Percentiles rank a stretch among this genome's conserved stretches.
phyloP scores from a whole-genome alignment of 2,888 invertebrate species.

The Oscheius sp. region DNA sequence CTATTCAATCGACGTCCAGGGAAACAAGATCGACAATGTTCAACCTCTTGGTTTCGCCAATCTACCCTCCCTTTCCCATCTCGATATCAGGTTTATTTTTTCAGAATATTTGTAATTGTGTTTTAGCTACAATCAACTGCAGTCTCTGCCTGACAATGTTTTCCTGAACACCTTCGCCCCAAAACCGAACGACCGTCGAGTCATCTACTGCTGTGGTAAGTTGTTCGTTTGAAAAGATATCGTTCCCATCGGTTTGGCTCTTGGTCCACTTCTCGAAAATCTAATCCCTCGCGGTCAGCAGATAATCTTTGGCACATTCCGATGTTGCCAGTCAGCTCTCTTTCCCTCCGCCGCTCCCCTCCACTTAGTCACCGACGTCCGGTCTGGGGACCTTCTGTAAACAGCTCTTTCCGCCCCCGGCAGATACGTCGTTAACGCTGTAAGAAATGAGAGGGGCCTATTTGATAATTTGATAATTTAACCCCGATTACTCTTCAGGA shows the following conservation, averaged over 20 bases:
- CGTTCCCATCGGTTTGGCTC: too few species aligned
- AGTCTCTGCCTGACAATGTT: constrained; percentile 66
- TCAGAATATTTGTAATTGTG: neutral
- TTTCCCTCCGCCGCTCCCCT: constrained; percentile 13
- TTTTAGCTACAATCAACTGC: constrained; percentile 71
- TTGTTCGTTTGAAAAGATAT: neutral
- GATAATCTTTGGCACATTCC: constrained; percentile 26
- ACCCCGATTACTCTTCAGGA: constrained; percentile 48
- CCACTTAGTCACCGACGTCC: constrained; percentile 34
- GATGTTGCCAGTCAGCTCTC: constrained; percentile 29
- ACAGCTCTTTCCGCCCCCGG: constrained; percentile 16
- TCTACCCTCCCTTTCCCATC: constrained; percentile 69
- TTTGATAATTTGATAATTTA: neutral
- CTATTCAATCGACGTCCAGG: constrained; percentile 72
- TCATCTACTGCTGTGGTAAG: constrained; percentile 72
- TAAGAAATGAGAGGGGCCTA: neutral
- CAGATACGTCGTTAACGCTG: constrained; percentile 25
- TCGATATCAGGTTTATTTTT: constrained; percentile 69
- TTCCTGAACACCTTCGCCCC: constrained; percentile 70
- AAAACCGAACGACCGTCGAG: constrained; percentile 67
- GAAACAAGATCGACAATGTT: constrained; percentile 69
- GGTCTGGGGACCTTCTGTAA: constrained; percentile 29
- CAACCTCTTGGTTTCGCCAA: constrained; percentile 72
- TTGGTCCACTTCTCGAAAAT: neutral
- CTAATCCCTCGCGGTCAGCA: neutral